phyloP scores from a whole-genome alignment of 2,888 invertebrate genomes.

The Arge pagana region DNA sequence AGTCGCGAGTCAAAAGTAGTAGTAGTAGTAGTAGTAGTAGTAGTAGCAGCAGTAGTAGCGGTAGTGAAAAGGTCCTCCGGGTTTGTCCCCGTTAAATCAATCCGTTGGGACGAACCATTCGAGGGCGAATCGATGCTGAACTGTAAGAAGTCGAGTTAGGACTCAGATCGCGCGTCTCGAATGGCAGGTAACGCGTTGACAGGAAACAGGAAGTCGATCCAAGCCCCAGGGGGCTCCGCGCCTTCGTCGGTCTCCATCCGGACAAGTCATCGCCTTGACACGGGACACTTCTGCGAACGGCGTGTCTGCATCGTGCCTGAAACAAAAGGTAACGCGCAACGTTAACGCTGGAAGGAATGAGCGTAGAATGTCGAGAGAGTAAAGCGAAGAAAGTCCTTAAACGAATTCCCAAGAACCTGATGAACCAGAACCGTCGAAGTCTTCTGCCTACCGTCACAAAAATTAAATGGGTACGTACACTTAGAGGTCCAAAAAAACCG shows the following conservation, averaged over 20 bases:
- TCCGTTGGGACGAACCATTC: slow-evolving; percentile 10
- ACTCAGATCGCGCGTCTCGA: slow-evolving; percentile 20
- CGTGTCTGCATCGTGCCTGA: slow-evolving; percentile 42
- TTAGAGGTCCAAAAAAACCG: no score
- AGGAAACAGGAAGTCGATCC: slow-evolving; percentile 41
- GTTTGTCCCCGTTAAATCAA: slow-evolving; percentile 19
- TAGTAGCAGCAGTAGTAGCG: slow-evolving; percentile 10
- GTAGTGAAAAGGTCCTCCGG: slow-evolving; percentile 21
- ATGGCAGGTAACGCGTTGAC: slow-evolving; percentile 10
- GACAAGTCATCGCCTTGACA: slow-evolving; percentile 51
- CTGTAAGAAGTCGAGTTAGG: slow-evolving; percentile 14
- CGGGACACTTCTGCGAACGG: slow-evolving; percentile 37
- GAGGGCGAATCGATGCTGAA: slow-evolving; percentile 14
- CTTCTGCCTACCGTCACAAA: no score
- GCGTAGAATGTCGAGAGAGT: no score
- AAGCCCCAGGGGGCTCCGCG: slow-evolving; percentile 56
- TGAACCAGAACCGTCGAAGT: no score
- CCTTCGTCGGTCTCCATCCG: slow-evolving; percentile 56
- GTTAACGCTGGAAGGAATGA: slow-evolving; percentile 11
- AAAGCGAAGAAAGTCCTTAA: no score
- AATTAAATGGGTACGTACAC: no score
- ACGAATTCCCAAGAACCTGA: no score
- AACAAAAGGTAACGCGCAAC: slow-evolving; percentile 31
- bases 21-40: no score
- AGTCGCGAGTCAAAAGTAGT: no score